These are phyloP conservation scores for Idaea straminata DNA, from an alignment of 2,888 invertebrate genomes.

Conservation along the genomic window DNA sequence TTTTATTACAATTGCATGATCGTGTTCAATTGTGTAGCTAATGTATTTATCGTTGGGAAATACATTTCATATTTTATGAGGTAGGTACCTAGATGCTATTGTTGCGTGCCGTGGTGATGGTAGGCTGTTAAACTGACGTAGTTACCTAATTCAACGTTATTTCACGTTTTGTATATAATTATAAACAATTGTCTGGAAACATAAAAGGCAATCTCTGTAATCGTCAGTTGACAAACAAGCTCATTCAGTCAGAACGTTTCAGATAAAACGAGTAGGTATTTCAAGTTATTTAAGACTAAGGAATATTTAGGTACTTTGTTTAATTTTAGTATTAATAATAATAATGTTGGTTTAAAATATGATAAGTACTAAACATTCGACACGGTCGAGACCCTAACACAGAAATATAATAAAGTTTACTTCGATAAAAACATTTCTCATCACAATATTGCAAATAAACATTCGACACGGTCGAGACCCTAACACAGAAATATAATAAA, in stretches of 20 bases:
- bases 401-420: too few species aligned
- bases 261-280: neutral
- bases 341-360: too few species aligned
- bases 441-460: too few species aligned
- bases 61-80: neutral
- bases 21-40: constrained; percentile 1
- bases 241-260: neutral
- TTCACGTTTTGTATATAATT: neutral
- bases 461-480: too few species aligned
- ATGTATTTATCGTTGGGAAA: neutral
- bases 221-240: neutral
- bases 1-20: constrained; percentile 1
- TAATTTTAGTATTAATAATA: too few species aligned
- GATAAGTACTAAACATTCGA: too few species aligned
- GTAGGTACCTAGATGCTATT: neutral
- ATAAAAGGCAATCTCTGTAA: neutral
- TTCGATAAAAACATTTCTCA: too few species aligned
- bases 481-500: too few species aligned
- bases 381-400: too few species aligned
- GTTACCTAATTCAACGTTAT: neutral
- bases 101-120: neutral
- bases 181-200: neutral
- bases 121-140: neutral
- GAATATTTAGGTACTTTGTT: too few species aligned
- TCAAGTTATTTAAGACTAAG: too few species aligned